phyloP scores from a whole-genome alignment of 1,140 invertebrate species.

The Paraescarpia echinospica region DNA sequence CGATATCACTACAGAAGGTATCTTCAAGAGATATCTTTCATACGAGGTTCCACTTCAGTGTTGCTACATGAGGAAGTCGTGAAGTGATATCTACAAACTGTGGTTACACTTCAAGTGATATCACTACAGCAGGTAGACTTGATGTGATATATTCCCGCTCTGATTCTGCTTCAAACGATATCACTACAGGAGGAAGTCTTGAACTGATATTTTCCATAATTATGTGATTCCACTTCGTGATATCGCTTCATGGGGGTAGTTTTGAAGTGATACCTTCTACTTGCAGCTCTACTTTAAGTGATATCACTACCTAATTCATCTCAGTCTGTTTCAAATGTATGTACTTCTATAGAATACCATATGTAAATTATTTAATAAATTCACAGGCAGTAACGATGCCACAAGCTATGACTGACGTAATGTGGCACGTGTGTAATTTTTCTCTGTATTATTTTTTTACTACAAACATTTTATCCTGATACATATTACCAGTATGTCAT shows the following conservation, averaged over 20 bases:
- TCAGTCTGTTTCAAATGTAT: background rate
- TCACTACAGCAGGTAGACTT: slow-evolving; percentile 95
- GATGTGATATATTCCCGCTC: slow-evolving; percentile 98
- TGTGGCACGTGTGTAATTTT: background rate
- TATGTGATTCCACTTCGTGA: slow-evolving; percentile 97
- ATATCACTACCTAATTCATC: too few relatives aligned
- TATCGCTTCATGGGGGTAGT: slow-evolving; percentile 88
- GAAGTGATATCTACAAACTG: slow-evolving; percentile 81
- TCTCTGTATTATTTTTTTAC: too few relatives aligned
- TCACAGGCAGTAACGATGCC: background rate
- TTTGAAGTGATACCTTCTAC: too few relatives aligned
- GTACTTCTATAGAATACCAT: background rate
- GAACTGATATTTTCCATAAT: slow-evolving; percentile 98
- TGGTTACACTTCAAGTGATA: slow-evolving; percentile 89
- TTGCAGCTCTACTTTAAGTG: too few relatives aligned
- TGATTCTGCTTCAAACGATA: slow-evolving; percentile 99
- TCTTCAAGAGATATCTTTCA: slow-evolving; percentile 99
- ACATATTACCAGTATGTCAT: background rate
- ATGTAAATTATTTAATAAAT: background rate
- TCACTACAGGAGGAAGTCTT: slow-evolving; percentile 95
- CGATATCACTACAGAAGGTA: slow-evolving; percentile 95
- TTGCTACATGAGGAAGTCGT: slow-evolving; percentile 95
- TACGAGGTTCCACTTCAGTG: slow-evolving; percentile 99
- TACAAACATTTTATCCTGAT: background rate
- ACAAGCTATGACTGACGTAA: background rate